Conservation (phyloP, 23 tunicate genomes). For the Styela clava region DNA sequence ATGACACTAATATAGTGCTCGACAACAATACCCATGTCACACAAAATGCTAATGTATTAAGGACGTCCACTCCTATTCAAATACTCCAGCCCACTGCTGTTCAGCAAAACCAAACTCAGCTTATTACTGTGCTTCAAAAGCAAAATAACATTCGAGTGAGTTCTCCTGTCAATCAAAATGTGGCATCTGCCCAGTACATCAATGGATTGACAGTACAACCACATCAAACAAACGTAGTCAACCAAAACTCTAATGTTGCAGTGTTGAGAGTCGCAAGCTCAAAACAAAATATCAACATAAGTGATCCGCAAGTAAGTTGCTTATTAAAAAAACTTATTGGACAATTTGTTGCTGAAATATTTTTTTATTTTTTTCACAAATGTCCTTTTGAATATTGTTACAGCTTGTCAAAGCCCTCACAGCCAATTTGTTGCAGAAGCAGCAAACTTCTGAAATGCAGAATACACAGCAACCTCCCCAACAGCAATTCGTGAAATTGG, state of each 20-base stretch:
- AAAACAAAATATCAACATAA: slow-evolving; percentile 6
- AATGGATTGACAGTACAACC: slow-evolving; percentile 13
- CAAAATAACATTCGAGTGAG: background rate
- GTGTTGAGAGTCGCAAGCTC: slow-evolving; percentile 13
- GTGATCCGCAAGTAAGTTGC: slow-evolving; percentile 28
- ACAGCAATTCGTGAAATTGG: slow-evolving; percentile 17
- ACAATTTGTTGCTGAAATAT: too few relatives aligned
- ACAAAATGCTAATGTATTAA: background rate
- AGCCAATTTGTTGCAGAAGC: slow-evolving; percentile 50
- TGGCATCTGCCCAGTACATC: background rate
- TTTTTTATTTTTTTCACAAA: too few relatives aligned
- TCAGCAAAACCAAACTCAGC: slow-evolving; percentile 8
- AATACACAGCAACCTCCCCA: slow-evolving; percentile 12
- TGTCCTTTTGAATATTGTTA: too few relatives aligned
- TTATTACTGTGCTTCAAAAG: slow-evolving; percentile 21
- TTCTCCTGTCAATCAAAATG: slow-evolving; percentile 3
- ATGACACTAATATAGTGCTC: background rate
- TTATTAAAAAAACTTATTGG: too few relatives aligned
- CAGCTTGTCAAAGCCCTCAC: slow-evolving; percentile 53
- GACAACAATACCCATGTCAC: background rate
- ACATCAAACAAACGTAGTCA: background rate
- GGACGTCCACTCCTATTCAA: background rate
- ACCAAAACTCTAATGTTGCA: background rate
- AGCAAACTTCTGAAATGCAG: slow-evolving; percentile 2
- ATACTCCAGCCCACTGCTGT: background rate